These are phyloP conservation scores for Macropodus opercularis DNA, from an alignment of 2,797 vertebrate genomes.

Conservation along the genomic window DNA sequence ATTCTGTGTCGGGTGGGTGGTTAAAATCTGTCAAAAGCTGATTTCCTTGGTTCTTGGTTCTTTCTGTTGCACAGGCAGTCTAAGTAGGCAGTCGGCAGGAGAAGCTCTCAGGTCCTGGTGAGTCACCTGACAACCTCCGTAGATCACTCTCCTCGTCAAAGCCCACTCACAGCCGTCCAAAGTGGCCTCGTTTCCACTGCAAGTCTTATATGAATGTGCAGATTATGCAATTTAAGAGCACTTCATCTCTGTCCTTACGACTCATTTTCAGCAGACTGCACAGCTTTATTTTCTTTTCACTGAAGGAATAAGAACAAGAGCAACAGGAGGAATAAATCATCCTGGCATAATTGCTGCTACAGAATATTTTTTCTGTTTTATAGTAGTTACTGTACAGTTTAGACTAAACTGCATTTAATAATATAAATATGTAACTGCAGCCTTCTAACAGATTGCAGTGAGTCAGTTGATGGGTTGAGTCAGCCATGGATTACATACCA, in stretches of 20 bases:
- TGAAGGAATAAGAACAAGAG: background rate
- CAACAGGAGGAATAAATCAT: background rate
- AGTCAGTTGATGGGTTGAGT: no score
- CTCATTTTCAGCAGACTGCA: constrained; percentile 12
- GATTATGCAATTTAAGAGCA: constrained; percentile 45
- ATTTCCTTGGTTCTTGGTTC: constrained; percentile 47
- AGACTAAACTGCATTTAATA: no score
- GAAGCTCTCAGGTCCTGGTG: constrained; percentile 64
- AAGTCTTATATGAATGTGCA: constrained; percentile 30
- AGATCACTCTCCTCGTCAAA: constrained; percentile 58
- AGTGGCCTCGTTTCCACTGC: constrained; percentile 44
- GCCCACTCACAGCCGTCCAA: constrained; percentile 68
- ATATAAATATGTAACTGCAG: background rate
- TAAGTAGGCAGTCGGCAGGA: constrained; percentile 67
- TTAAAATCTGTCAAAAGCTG: constrained; percentile 33
- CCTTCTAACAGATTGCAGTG: background rate
- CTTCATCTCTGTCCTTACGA: constrained; percentile 26
- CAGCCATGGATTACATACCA: background rate
- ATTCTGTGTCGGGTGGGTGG: constrained; percentile 48
- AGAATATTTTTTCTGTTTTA: background rate
- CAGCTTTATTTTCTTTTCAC: background rate
- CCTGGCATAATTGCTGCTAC: background rate
- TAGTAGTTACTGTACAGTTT: no score
- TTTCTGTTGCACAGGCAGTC: constrained; percentile 35
- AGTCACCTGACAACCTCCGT: constrained; percentile 71